phyloP scores from a whole-genome alignment of 2,888 invertebrate species.

The Chrysomela aeneicollis region DNA sequence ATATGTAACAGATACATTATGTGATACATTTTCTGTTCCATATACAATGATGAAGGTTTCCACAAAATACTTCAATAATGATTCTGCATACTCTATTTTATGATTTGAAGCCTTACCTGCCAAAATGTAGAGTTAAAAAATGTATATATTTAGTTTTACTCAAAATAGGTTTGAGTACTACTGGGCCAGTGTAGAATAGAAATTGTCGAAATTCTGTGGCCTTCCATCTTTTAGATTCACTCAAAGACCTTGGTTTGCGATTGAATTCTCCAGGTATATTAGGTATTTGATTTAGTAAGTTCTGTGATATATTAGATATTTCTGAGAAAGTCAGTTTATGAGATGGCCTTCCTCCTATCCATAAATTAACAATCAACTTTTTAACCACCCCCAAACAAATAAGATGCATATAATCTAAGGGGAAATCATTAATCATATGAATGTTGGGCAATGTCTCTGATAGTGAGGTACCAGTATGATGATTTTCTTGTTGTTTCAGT shows the following conservation, averaged over 20 bases:
- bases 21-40: constrained; percentile 39
- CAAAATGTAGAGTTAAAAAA: constrained; percentile 22
- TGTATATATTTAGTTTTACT: constrained; percentile 9
- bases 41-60: constrained; percentile 37
- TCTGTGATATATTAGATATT: background rate
- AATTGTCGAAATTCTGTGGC: constrained; percentile 35
- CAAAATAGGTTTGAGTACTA: background rate
- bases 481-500: too few species aligned
- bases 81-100: too few species aligned
- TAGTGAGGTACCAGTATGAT: too few species aligned
- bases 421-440: too few species aligned
- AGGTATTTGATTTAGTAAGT: constrained; percentile 4
- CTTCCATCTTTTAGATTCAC: constrained; percentile 32
- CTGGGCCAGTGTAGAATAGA: constrained; percentile 15
- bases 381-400: too few species aligned
- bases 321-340: too few species aligned
- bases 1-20: constrained; percentile 44
- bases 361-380: too few species aligned
- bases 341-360: too few species aligned
- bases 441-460: too few species aligned
- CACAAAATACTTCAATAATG: constrained; percentile 36
- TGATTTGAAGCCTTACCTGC: constrained; percentile 17
- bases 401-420: too few species aligned
- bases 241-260: constrained; percentile 28
- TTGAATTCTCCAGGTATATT: constrained; percentile 20